Base-by-base conservation (phyloP, 2,888 invertebrate genomes). In the Arge pagana region DNA sequence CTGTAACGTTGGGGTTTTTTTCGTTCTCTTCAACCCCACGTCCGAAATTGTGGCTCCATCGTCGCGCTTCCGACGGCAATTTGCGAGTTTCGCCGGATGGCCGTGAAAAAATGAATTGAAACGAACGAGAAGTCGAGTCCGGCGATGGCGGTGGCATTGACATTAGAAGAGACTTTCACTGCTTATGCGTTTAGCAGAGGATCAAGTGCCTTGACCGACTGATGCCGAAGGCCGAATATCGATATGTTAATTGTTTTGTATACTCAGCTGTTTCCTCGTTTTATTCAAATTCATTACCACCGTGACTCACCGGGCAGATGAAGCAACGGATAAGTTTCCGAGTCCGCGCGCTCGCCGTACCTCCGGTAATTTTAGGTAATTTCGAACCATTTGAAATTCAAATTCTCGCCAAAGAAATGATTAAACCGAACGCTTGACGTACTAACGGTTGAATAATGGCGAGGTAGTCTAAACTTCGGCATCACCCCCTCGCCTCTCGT, bases 121-220 rank as follows among this genome's bases (percentile, higher is more conserved):
- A 28, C 42, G 42, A 28, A 30, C 28, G 18, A 30, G 31, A n/a
- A n/a, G n/a, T n/a, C n/a, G n/a, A n/a, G n/a, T n/a, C n/a, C n/a
- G n/a, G n/a, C n/a, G n/a, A 10, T 33, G 24, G n/a, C 35, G 33
- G 13, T 33, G 45, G 45, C 45, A 45, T 45, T 45, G 45, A 35
- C 15, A 35, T 35, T 33, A 45, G 35, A 16, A 10, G 28, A 24
- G 21, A 33, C 45, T 45, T 45, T 45, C 45, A 45, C 45, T 16
- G 31, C 16, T 16, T 23, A 35, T 23, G 15, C 33, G 16, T 35
- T 42, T 33, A 4, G 33, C 19, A 35, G 33, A 33, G 13, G 33
- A 45, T 45, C 24, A 31, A n/a, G n/a, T n/a, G 7, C 45, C 45
- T 45, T 45, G 45, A 45, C 45, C 45, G 45, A 45, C 45, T 45